phyloP scores from a whole-genome alignment of 2,888 invertebrate genomes.

The Lithophane semibrunnea region DNA sequence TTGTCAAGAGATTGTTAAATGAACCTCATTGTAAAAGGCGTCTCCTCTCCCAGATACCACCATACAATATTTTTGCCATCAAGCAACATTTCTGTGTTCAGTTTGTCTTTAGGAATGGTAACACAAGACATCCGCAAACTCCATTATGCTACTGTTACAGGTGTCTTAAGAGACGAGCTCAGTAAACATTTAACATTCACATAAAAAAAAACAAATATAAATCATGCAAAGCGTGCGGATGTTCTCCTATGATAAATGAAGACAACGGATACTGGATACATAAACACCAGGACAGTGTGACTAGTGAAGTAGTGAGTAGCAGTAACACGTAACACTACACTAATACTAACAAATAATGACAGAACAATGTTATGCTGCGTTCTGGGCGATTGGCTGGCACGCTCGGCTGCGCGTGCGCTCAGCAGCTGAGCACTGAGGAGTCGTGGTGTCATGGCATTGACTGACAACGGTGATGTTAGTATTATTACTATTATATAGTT shows the following conservation, averaged over 20 bases:
- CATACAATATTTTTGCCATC: neutral
- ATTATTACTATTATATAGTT: no score
- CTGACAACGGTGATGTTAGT: neutral
- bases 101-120: neutral
- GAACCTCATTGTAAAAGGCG: neutral
- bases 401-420: constrained; percentile 48
- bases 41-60: neutral
- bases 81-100: neutral
- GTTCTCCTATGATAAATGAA: neutral
- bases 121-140: neutral
- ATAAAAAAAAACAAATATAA: neutral
- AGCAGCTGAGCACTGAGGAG: neutral
- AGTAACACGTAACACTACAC: constrained; percentile 4
- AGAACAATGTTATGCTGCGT: constrained; percentile 36
- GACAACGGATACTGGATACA: neutral
- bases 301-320: constrained; percentile 4
- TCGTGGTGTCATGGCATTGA: constrained; percentile 35
- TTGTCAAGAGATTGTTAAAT: no score
- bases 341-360: constrained; percentile 28
- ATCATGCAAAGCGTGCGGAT: neutral
- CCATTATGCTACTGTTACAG: neutral
- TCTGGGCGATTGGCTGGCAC: constrained; percentile 57
- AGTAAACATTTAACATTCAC: neutral
- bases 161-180: neutral
- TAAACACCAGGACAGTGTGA: neutral